A percentile compares a stretch with the other conserved stretches of the same genome.
These are phyloP conservation scores for Prunella strophiata DNA, from an alignment of 2,797 vertebrate species.

Conservation along the genomic window DNA sequence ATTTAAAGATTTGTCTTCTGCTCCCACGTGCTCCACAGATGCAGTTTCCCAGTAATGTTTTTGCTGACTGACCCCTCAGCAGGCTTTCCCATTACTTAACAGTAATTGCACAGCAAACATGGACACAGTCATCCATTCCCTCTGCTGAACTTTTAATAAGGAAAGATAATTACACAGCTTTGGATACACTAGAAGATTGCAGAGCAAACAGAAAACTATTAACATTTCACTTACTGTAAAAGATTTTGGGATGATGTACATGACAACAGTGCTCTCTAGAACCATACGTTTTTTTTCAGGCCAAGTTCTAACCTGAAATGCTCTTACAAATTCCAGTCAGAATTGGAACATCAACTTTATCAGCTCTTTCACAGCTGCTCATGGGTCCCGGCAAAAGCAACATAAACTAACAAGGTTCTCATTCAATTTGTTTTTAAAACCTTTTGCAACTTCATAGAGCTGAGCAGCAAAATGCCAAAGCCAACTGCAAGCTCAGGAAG, in stretches of 20 bases:
- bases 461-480: background rate
- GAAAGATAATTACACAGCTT: background rate
- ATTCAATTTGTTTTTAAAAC: background rate
- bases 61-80: background rate
- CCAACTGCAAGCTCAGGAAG: background rate
- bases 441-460: background rate
- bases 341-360: background rate
- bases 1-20: conserved; percentile 10
- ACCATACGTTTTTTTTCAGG: background rate
- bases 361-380: background rate
- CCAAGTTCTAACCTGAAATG: background rate
- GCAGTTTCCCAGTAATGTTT: background rate
- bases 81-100: background rate
- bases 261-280: background rate
- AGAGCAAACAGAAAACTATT: background rate
- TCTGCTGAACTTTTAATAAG: background rate
- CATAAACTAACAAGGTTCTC: background rate
- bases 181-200: background rate
- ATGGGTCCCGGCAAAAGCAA: background rate
- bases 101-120: background rate
- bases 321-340: background rate
- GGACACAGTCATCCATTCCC: background rate
- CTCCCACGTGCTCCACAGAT: background rate
- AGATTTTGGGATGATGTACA: background rate
- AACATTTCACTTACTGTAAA: background rate